Conservation (phyloP, 2,797 vertebrate genomes). For the Naso thynnoides region DNA sequence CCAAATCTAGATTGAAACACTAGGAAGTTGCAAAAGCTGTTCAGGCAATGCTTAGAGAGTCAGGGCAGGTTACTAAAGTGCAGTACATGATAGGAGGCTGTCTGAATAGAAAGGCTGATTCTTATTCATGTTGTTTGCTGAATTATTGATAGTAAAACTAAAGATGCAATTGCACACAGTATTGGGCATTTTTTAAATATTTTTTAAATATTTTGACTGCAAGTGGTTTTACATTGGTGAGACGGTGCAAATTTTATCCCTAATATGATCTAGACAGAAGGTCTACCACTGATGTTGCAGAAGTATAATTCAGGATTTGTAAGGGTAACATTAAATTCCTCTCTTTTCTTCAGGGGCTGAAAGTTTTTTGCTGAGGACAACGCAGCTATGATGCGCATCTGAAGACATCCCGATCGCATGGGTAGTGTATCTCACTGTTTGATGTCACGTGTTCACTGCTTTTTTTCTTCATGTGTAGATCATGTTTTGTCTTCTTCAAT, state of each 20-base stretch:
- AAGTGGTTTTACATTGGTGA: not conserved
- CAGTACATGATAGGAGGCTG: not conserved
- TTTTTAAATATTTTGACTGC: too few species aligned
- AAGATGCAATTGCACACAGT: not conserved
- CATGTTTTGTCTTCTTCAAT: not conserved
- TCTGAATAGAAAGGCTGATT: not conserved
- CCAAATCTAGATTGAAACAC: not conserved
- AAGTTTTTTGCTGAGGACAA: conserved; percentile 58
- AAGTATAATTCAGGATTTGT: not conserved
- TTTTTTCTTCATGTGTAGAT: not conserved
- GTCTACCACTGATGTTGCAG: not conserved
- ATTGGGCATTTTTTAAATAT: not conserved
- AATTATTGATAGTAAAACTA: not conserved
- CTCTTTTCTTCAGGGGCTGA: conserved; percentile 53
- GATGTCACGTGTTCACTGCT: not conserved
- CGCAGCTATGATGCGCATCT: conserved; percentile 68
- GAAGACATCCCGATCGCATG: conserved; percentile 82
- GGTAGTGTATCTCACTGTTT: conserved; percentile 66
- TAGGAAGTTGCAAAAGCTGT: not conserved
- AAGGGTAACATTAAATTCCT: conserved; percentile 2
- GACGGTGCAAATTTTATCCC: not conserved
- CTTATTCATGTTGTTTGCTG: not conserved
- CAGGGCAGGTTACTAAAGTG: not conserved
- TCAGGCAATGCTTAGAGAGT: not conserved
- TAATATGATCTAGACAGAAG: not conserved